phyloP scores from a whole-genome alignment of 1,140 invertebrate species.

The Halictus rubicundus region DNA sequence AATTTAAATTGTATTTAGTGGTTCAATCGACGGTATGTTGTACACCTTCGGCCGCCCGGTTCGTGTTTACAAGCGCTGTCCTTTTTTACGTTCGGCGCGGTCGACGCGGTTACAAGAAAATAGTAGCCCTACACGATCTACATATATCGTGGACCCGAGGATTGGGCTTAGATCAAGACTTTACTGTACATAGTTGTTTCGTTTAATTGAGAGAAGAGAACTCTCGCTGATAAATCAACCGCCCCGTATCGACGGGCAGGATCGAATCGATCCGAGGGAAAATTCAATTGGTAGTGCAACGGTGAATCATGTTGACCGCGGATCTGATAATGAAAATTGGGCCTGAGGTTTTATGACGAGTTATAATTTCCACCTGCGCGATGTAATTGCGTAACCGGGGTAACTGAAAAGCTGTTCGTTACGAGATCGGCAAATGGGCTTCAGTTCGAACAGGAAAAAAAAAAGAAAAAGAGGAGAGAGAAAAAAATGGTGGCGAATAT shows the following conservation, averaged over 20 bases:
- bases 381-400: not conserved
- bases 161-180: too few relatives aligned
- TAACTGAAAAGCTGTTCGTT: conserved; percentile 41
- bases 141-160: too few relatives aligned
- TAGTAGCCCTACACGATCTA: too few relatives aligned
- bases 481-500: not conserved
- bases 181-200: not conserved
- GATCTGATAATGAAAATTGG: conserved; percentile 52
- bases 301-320: conserved; percentile 9
- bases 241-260: conserved; percentile 3
- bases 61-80: too few relatives aligned
- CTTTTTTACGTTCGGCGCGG: too few relatives aligned
- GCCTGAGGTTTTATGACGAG: conserved; percentile 37
- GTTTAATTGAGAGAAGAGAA: conserved; percentile 1
- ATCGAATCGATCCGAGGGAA: conserved; percentile 9
- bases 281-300: conserved; percentile 40
- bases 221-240: not conserved
- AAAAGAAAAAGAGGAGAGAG: too few relatives aligned
- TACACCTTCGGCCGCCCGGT: too few relatives aligned
- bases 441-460: conserved; percentile 1
- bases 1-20: too few relatives aligned
- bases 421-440: not conserved
- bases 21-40: too few relatives aligned
- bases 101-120: too few relatives aligned
- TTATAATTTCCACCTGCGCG: conserved; percentile 34